Evolutionary conservation across 1,140 invertebrate species (phyloP), one percentile per base, ranked within the genome.

Genomic region (Arion vulgaris): DNA sequence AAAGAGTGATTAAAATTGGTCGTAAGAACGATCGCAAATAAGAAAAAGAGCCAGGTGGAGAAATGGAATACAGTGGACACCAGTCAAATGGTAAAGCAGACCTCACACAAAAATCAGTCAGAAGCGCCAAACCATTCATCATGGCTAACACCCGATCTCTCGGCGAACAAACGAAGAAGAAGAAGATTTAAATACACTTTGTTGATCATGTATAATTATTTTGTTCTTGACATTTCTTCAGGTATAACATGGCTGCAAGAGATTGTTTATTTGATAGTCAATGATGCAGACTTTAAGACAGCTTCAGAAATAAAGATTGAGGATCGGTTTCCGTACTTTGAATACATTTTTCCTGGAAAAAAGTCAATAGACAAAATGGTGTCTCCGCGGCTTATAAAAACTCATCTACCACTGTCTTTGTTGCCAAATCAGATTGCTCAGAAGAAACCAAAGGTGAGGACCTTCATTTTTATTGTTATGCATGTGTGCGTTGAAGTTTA

Each of bases 371-470:
- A 86, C 36, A 86, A 89, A 26, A 89, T 86, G 73, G 62, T 80
- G 66, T 87, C 88, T 9, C 90, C 90, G 9, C 85, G 94, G 41
- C 89, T 93, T 41, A 92, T 94, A 36, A 94, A 94, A 87, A 92
- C 93, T 68, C 93, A 94, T 83, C 87, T 94, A 17, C 93, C 93
- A 17, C 87, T 87, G 34, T 85, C 88, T 49, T 84, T 94, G 19
- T 80, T 94, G 45, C 93, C 93, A 26, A 83, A 89, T 34, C 78
- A 87, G 38, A 79, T 92, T 15, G 74, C 83, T 45, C 86, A 89
- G 45, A 87, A 87, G 36, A 93, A 93, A 13, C 94, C 94, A 89
- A 95, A 95, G 91, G 94, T 94, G 9, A n/a, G n/a, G n/a, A n/a
- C n/a, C n/a, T n/a, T n/a, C n/a, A n/a, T n/a, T n/a, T 73, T 74